phyloP scores from a whole-genome alignment of 2,113 vertebrate genomes.

The Acanthochromis polyacanthus region DNA sequence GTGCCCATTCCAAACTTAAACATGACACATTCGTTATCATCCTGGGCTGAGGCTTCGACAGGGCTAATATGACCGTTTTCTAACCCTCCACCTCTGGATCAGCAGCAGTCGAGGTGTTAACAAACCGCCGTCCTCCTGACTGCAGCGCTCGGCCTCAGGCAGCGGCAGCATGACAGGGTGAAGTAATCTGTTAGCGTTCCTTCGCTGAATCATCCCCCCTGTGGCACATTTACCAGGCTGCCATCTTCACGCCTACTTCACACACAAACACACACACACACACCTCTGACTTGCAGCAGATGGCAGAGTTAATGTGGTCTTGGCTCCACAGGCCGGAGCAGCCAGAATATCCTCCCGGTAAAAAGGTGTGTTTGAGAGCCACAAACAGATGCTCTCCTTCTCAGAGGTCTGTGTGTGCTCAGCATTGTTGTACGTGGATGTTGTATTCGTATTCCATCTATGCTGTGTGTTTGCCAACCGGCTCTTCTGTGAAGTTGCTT shows the following conservation, averaged over 20 bases:
- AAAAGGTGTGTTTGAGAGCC: slow-evolving; percentile 23
- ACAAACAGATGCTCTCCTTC: slow-evolving; percentile 23
- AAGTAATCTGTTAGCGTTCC: slow-evolving; percentile 29
- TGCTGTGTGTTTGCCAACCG: background rate
- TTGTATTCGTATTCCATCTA: background rate
- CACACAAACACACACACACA: slow-evolving; percentile 15
- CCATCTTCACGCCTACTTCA: slow-evolving; percentile 36
- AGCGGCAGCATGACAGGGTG: slow-evolving; percentile 13
- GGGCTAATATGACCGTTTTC: background rate
- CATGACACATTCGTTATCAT: background rate
- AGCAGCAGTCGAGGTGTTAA: background rate
- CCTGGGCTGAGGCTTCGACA: background rate
- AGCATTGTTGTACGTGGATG: background rate
- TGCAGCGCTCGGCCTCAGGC: slow-evolving; percentile 7
- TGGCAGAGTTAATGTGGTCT: slow-evolving; percentile 53
- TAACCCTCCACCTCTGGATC: background rate
- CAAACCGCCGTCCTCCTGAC: background rate
- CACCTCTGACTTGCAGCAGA: slow-evolving; percentile 64
- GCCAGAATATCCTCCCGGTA: background rate
- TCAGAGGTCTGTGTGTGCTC: background rate
- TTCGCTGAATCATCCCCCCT: slow-evolving; percentile 45
- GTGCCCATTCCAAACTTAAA: background rate
- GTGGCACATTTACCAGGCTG: slow-evolving; percentile 27
- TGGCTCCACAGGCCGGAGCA: slow-evolving; percentile 35
- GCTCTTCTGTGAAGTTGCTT: too few species aligned